phyloP scores from a whole-genome alignment of 2,888 invertebrate species.

The Nomada hirtipes region DNA sequence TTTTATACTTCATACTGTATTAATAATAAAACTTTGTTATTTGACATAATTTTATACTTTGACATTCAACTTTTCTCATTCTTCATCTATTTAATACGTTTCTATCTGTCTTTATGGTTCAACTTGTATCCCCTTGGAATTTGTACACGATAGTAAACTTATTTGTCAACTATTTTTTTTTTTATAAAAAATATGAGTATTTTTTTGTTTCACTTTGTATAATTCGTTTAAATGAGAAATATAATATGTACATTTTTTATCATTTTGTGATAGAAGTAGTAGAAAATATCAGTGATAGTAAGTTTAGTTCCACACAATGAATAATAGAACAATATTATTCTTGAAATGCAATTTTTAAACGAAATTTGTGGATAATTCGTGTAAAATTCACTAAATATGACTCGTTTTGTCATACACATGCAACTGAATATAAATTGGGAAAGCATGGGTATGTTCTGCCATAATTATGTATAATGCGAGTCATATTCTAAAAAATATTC shows the following conservation, averaged over 20 bases:
- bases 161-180: conserved; percentile 46
- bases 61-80: conserved; percentile 23
- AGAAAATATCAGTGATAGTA: conserved; percentile 22
- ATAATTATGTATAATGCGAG: conserved; percentile 17
- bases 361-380: background rate
- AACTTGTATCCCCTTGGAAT: conserved; percentile 35
- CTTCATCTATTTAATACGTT: conserved; percentile 23
- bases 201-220: conserved; percentile 28
- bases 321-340: background rate
- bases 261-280: conserved; percentile 14
- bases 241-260: conserved; percentile 50
- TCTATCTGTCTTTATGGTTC: conserved; percentile 25
- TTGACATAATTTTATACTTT: conserved; percentile 25
- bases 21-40: conserved; percentile 14
- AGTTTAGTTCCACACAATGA: conserved; percentile 2
- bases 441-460: conserved; percentile 14
- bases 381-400: conserved; percentile 4
- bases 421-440: conserved; percentile 4
- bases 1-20: conserved; percentile 41
- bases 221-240: conserved; percentile 51
- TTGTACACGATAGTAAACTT: conserved; percentile 63
- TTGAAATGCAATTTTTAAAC: conserved; percentile 4
- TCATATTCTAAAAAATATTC: conserved; percentile 37
- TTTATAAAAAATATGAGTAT: conserved; percentile 59
- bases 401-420: background rate